Evolutionary conservation across 2,888 invertebrate species (phyloP).

Genomic region (Iselma pallidipennis): DNA sequence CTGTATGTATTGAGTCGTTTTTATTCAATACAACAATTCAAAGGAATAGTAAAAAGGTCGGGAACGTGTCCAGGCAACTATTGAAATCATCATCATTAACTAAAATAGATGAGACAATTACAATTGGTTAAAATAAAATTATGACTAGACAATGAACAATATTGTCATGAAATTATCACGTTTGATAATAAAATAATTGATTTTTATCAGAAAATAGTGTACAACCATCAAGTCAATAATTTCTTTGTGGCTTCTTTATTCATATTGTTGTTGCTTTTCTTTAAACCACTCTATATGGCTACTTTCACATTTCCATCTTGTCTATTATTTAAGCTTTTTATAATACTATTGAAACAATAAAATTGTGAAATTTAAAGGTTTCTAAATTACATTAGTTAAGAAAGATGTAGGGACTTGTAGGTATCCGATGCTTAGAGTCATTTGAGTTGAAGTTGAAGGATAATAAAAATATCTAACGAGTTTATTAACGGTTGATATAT

Average conservation of each 20-base stretch:
- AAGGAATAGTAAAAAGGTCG: not conserved
- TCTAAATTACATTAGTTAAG: not conserved
- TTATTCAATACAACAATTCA: not conserved
- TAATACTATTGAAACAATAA: not conserved
- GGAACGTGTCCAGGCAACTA: not conserved
- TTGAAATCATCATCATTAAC: not conserved
- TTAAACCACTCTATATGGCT: not conserved
- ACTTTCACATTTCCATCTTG: not conserved
- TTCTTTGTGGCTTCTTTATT: not conserved
- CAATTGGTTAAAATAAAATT: too few relatives aligned
- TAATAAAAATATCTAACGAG: conserved; percentile 30
- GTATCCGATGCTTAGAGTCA: conserved; percentile 25
- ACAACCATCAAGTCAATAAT: too few relatives aligned
- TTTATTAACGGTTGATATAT: too few relatives aligned
- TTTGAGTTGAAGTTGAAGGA: conserved; percentile 22
- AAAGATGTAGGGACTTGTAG: too few relatives aligned
- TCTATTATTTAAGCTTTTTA: not conserved
- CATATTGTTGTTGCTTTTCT: not conserved
- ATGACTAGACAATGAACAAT: too few relatives aligned
- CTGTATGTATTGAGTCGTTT: not conserved
- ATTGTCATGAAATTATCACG: too few relatives aligned
- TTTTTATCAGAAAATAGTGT: too few relatives aligned
- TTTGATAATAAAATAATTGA: too few relatives aligned
- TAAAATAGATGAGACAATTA: too few relatives aligned
- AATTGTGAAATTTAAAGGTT: not conserved